phyloP scores from a whole-genome alignment of 2,888 invertebrate species.

The Rhyacophila evoluta region DNA sequence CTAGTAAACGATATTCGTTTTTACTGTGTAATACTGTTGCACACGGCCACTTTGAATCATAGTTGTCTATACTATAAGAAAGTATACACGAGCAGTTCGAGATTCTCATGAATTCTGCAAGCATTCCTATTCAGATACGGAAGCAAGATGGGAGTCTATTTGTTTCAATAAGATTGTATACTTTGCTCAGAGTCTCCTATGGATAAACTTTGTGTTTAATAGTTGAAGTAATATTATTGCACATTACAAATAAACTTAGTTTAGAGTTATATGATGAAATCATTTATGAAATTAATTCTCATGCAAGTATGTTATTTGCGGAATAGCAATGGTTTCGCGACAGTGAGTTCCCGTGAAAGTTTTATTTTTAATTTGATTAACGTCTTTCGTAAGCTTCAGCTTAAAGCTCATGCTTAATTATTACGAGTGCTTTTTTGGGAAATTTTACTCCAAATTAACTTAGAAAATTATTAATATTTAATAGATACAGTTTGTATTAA shows the following conservation, averaged over 20 bases:
- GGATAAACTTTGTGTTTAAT: conserved; percentile 16
- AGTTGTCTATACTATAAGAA: background rate
- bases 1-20: background rate
- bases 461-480: too few relatives aligned
- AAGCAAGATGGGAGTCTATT: conserved; percentile 23
- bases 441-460: too few relatives aligned
- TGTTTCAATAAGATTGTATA: conserved; percentile 32
- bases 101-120: background rate
- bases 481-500: too few relatives aligned
- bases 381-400: background rate
- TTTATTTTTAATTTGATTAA: background rate
- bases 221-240: conserved; percentile 13
- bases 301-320: background rate
- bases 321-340: background rate
- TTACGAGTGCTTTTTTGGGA: too few relatives aligned
- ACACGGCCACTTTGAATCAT: background rate
- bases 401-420: too few relatives aligned
- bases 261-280: background rate
- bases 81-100: background rate
- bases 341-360: background rate
- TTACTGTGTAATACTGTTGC: background rate
- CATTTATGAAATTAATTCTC: background rate
- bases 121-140: background rate
- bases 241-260: conserved; percentile 15
- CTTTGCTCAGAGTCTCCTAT: conserved; percentile 11